Percentiles rank a stretch among this genome's conserved stretches.
These are phyloP conservation scores for Leguminivora glycinivorella DNA, from an alignment of 1,140 invertebrate species.

Conservation along the genomic window DNA sequence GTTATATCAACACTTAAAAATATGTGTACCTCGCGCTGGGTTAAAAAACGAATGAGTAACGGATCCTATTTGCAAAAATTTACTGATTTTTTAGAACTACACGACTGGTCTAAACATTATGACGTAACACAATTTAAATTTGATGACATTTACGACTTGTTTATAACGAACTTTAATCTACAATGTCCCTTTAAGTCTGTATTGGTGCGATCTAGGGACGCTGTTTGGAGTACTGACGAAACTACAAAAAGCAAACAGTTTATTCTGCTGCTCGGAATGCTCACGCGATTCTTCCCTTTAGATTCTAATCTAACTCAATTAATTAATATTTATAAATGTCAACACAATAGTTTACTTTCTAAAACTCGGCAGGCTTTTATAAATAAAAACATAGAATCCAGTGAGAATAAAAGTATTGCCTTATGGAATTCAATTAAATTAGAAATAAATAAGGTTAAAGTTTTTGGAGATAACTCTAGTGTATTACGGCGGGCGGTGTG, in stretches of 20 bases:
- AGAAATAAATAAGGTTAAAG: neutral
- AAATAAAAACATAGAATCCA: neutral
- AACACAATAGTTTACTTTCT: neutral
- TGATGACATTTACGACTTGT: neutral
- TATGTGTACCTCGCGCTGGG: neutral
- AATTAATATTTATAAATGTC: neutral
- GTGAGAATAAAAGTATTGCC: no score
- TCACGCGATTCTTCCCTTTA: no score
- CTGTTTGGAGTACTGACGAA: neutral
- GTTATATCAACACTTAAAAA: neutral
- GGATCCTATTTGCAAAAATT: neutral
- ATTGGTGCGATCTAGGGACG: neutral
- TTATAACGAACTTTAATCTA: no score
- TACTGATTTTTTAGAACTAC: neutral
- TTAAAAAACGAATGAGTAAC: neutral
- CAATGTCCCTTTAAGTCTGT: no score
- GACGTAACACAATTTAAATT: neutral
- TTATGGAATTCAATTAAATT: no score
- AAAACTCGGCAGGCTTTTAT: neutral
- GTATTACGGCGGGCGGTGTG: conserved; percentile 12
- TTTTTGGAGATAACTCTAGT: neutral
- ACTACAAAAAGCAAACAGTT: neutral
- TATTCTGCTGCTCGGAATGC: neutral
- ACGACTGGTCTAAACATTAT: neutral
- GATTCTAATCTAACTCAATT: neutral